Evolutionary conservation across 2,113 vertebrate species (phyloP), one percentile per base, ranked within the genome.

Genomic region (Poeciliopsis retropinna): DNA sequence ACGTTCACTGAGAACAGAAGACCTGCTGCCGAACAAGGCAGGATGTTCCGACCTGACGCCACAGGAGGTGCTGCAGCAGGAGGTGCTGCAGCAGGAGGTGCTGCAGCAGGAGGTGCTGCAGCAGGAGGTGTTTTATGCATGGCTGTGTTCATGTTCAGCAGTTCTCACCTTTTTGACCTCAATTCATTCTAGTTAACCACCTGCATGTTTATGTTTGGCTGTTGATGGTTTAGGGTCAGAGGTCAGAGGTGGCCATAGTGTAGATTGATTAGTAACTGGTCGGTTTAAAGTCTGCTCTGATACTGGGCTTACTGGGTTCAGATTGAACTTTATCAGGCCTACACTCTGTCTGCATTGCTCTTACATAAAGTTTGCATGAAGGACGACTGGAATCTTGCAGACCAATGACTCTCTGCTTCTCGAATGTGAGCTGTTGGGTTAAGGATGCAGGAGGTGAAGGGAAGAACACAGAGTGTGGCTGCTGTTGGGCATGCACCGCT

Each of bases 241-340:
- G 79, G 32, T 86, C 78, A 78, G 15, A 1, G 39, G 34, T 4
- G 2, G 29, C 25, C 1, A 30, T 34, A 28, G 3, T 28, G 77
- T 27, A 84, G 80, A 89, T 91, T 93, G 92, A 93, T 94, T 85
- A 93, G 89, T 93, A 94, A 93, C 91, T 3, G 67, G 37, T 39
- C 2, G 19, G 88, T 89, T 84, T 91, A 92, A 91, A 92, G 88
- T 91, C 87, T 91, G 83, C 78, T 82, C 75, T 79, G 90, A 92
- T 92, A 91, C 92, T 78, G 87, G 82, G 79, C 91, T 91, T 76
- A 84, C 69, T n/a, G 83, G 80, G 80, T 61, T 70, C 66, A 15
- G 80, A 57, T 37, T 91, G 90, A 90, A 94, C 92, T 92, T 92
- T 88, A 72, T 27, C 69, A 87, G 14, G 44, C 32, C 83, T 67